Evolutionary conservation across 2,113 vertebrate species (phyloP), one percentile per base, ranked within the genome.

Genomic region (Daboia siamensis): DNA sequence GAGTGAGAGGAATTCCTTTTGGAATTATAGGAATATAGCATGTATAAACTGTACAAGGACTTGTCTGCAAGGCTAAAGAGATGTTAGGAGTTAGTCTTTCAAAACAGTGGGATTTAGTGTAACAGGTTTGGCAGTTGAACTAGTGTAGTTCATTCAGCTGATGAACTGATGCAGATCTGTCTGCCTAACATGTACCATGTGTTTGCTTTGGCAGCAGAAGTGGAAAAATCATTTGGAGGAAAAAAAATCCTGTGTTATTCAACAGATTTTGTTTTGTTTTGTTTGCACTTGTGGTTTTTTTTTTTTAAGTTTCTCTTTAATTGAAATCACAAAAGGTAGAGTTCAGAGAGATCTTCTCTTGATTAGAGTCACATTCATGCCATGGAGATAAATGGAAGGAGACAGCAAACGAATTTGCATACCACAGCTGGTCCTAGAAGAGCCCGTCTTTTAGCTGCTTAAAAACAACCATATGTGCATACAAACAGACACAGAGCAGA

Each of bases 221-320:
- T 97, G 98, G 98, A 98, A 98, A 98, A 98, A 97, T 97, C 94
- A 97, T 98, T 97, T 98, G 94, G 94, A 97, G 91, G 97, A 96
- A 95, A 92, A 80, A 80, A 80, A 80, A 21, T 21, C 17, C 74
- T 94, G 93, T 96, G 96, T 97, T 97, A 97, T 97, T 98, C 93
- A 97, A 97, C 93, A 88, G 87, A 97, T 97, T 97, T 97, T 95
- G 93, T 96, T 95, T 94, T 96, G 84, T 96, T 96, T 95, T 97
- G 69, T 96, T 97, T 96, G 55, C 91, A 89, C 89, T 89, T 61
- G n/a, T 86, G 88, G 39, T 39, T 20, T 91, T 87, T 92, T 93
- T 94, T 91, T 88, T 91, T 93, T 93, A 92, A 74, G 52, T 21
- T 26, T 93, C 95, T 20, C 46, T 95, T 95, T 97, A 96, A 96